phyloP scores from a whole-genome alignment of 2,888 invertebrate genomes.

The Andrena chrysosceles region DNA sequence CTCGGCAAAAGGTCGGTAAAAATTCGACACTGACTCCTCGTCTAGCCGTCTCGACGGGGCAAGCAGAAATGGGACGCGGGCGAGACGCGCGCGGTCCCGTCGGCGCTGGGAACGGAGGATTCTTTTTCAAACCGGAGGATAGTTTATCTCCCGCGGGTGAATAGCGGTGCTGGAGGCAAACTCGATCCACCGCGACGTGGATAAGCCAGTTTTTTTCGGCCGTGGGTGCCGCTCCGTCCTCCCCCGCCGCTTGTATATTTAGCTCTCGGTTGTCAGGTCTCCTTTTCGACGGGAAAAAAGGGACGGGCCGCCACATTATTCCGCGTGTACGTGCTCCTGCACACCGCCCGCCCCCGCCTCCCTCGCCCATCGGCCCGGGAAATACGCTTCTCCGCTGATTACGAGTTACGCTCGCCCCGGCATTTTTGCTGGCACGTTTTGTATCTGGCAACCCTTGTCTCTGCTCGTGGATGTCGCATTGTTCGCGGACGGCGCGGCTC shows the following conservation, averaged over 20 bases:
- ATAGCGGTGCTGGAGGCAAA: conserved; percentile 44
- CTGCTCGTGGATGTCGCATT: not conserved
- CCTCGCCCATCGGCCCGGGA: not conserved
- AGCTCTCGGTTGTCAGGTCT: conserved; percentile 57
- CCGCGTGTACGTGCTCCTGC: not conserved
- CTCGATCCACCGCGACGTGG: conserved; percentile 57
- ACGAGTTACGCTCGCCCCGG: conserved; percentile 51
- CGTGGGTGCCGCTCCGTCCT: conserved; percentile 7
- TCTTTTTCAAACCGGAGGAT: conserved; percentile 33
- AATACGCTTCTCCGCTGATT: conserved; percentile 43
- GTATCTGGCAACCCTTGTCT: conserved; percentile 29
- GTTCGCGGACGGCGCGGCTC: not conserved
- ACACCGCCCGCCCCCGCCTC: not conserved
- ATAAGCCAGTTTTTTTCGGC: conserved; percentile 56
- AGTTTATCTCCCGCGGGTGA: conserved; percentile 55
- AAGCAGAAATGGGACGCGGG: not conserved
- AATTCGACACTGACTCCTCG: not conserved
- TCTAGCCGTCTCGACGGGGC: not conserved
- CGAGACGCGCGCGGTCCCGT: not conserved
- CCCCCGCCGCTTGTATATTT: conserved; percentile 51
- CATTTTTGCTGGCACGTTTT: conserved; percentile 33
- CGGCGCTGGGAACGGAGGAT: conserved; percentile 51
- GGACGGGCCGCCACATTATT: not conserved
- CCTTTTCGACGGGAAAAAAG: conserved; percentile 33
- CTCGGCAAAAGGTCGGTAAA: not conserved